Base-by-base conservation (phyloP, 1,140 invertebrate genomes). In the Drosophila watanabei region DNA sequence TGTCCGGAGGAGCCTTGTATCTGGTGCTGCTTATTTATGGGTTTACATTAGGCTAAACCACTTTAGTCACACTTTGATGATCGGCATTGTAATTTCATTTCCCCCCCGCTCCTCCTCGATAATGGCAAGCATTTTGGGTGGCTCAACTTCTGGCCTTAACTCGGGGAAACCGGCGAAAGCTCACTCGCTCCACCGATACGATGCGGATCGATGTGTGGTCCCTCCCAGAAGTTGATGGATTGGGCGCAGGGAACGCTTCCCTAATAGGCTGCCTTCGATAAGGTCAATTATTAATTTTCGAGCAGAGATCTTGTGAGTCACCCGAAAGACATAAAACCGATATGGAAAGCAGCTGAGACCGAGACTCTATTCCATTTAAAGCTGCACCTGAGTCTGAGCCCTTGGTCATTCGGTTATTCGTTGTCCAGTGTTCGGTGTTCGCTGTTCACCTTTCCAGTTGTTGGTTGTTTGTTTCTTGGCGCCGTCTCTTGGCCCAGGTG, bases 31-130 rank as follows among this genome's bases (percentile, higher is more conserved):
- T 82, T 91, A 92, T 92, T 92, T 92, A 92, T 92, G 90, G 90
- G 86, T 90, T 92, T 92, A 92, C 90, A 92, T 92, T 92, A 92
- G 90, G 90, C 90, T 92, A 92, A 92, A 92, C 90, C 90, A 92
- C 80, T 92, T 92, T 92, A 92, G 90, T 92, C 90, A 92, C 90
- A 92, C 90, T 92, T 92, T 92, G 87, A 91, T 92, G 77, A 91
- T 90, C 86, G 81, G 82, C 86, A 89, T 90, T 89, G 86, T 87
- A 78, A 72, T 82, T 77, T 69, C 30, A 24, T 46, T 43, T 18
- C 28, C 51, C 11, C 41, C 2, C 20, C 33, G 11, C 51, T 20
- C 13, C 20, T 2, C 24, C 32, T n/a, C 16, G 80, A 84, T 89
- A 89, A 89, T 89, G 86, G 83, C 83, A 77, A 87, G 60, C 81